A percentile compares a stretch with the other conserved stretches of the same genome.
Conservation (phyloP, 1,140 invertebrate genomes). For the Drosophila sucinea region DNA sequence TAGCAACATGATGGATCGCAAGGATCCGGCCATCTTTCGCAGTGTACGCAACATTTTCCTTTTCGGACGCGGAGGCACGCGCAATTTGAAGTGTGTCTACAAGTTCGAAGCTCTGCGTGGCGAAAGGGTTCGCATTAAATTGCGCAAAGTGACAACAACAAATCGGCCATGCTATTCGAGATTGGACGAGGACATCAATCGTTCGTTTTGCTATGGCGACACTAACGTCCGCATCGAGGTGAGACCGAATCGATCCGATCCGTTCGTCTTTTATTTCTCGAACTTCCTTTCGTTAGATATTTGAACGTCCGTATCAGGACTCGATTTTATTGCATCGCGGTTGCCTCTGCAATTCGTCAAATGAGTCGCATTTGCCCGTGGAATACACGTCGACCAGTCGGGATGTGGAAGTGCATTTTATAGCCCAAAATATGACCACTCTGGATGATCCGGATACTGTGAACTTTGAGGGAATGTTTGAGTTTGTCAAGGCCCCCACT, state of each 20-base stretch:
- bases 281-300: slow-evolving; percentile 82
- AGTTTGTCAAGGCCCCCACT: slow-evolving; percentile 88
- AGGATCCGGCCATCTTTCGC: slow-evolving; percentile 86
- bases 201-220: slow-evolving; percentile 88
- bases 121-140: slow-evolving; percentile 88
- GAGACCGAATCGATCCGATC: too few species aligned
- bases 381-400: slow-evolving; percentile 90
- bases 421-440: slow-evolving; percentile 91
- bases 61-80: slow-evolving; percentile 91
- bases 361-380: slow-evolving; percentile 85
- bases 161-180: slow-evolving; percentile 87
- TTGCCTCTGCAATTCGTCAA: slow-evolving; percentile 86
- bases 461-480: slow-evolving; percentile 92
- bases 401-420: slow-evolving; percentile 92
- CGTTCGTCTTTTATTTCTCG: too few species aligned
- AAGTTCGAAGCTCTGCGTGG: slow-evolving; percentile 92
- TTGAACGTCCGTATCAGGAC: slow-evolving; percentile 90
- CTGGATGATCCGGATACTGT: slow-evolving; percentile 92
- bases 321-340: slow-evolving; percentile 86
- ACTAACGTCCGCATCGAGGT: slow-evolving; percentile 80
- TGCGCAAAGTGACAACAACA: slow-evolving; percentile 87
- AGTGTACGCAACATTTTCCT: slow-evolving; percentile 92
- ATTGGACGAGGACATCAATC: slow-evolving; percentile 87
- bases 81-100: slow-evolving; percentile 93
- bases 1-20: slow-evolving; percentile 85